Conservation (phyloP, 1,140 invertebrate species). For the Drosophila cardini region DNA sequence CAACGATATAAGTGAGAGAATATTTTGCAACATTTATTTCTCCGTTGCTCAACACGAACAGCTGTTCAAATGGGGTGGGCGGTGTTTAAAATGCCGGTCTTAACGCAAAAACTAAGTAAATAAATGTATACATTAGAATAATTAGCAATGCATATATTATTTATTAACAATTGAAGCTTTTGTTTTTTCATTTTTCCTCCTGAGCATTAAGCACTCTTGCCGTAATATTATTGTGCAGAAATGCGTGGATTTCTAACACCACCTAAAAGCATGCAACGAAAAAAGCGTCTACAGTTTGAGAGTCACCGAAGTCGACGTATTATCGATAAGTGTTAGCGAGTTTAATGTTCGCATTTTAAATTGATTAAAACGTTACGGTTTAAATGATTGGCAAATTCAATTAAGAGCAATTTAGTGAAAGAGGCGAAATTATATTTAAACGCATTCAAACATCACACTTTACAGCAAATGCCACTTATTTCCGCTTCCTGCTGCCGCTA, state of each 20-base stretch:
- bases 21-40: too few relatives aligned
- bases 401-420: constrained; percentile 24
- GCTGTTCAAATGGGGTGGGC: too few relatives aligned
- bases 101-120: too few relatives aligned
- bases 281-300: constrained; percentile 22
- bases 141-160: too few relatives aligned
- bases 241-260: neutral
- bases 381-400: constrained; percentile 9
- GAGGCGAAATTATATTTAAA: constrained; percentile 44
- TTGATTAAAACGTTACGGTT: constrained; percentile 2
- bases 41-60: too few relatives aligned
- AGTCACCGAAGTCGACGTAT: neutral
- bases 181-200: too few relatives aligned
- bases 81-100: too few relatives aligned
- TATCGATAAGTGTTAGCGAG: constrained; percentile 24
- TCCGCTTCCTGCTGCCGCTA: constrained; percentile 63
- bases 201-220: too few relatives aligned
- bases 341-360: constrained; percentile 17
- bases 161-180: too few relatives aligned
- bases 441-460: constrained; percentile 53
- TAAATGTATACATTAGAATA: too few relatives aligned
- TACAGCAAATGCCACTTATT: constrained; percentile 56
- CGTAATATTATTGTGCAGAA: too few relatives aligned
- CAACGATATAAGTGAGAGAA: too few relatives aligned
- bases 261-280: constrained; percentile 34